Conservation (phyloP, 2,797 vertebrate species). For the Sebastes hopkinsi region DNA sequence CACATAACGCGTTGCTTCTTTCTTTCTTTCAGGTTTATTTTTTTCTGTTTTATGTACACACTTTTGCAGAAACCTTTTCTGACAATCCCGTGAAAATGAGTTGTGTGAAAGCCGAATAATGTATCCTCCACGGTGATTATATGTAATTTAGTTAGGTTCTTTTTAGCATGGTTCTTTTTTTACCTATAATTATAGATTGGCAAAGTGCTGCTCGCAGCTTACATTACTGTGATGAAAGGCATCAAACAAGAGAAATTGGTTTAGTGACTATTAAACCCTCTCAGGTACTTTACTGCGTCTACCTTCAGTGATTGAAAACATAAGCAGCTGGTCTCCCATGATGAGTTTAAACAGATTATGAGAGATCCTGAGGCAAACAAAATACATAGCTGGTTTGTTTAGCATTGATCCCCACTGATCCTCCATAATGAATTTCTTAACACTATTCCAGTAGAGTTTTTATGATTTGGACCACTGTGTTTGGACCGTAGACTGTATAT, state of each 20-base stretch:
- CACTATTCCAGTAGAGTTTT: background rate
- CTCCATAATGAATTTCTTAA: background rate
- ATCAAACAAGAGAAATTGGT: background rate
- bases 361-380: background rate
- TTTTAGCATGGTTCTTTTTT: background rate
- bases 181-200: conserved; percentile 4
- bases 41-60: background rate
- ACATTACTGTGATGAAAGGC: conserved; percentile 3
- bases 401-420: background rate
- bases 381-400: background rate
- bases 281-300: background rate
- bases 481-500: background rate
- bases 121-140: conserved; percentile 2
- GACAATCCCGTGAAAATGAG: background rate
- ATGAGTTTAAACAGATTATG: background rate
- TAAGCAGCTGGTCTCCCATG: background rate
- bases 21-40: background rate
- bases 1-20: background rate
- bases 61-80: background rate
- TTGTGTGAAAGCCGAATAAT: background rate
- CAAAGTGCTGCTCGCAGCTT: background rate
- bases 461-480: background rate
- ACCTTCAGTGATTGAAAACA: conserved; percentile 4
- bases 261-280: conserved; percentile 1
- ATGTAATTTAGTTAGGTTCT: background rate